These are phyloP conservation scores for Embiotoca jacksoni DNA, from an alignment of 2,113 vertebrate species.

Conservation along the genomic window DNA sequence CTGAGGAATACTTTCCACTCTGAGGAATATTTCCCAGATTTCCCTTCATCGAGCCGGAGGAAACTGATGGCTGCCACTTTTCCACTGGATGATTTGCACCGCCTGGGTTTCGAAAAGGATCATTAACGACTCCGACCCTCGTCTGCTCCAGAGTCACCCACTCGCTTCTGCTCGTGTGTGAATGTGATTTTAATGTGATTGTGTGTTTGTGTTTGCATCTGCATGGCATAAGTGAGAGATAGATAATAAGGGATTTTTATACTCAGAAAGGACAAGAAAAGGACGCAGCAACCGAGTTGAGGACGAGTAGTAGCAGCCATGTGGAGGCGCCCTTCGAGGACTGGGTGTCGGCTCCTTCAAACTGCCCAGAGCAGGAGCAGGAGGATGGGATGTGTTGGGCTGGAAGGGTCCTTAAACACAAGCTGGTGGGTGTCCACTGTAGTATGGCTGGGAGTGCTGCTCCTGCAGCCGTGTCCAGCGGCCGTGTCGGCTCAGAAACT, in stretches of 20 bases:
- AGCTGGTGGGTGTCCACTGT: constrained; percentile 69
- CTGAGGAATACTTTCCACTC: constrained; percentile 47
- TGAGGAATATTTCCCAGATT: constrained; percentile 50
- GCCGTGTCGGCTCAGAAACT: constrained; percentile 88
- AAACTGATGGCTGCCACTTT: constrained; percentile 51
- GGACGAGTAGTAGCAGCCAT: constrained; percentile 50
- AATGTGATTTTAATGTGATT: constrained; percentile 43
- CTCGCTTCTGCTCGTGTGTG: constrained; percentile 32
- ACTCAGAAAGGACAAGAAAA: constrained; percentile 18
- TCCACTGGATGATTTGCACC: constrained; percentile 30
- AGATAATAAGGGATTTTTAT: constrained; percentile 10
- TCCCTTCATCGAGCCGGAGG: constrained; percentile 19
- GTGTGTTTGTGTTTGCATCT: constrained; percentile 50
- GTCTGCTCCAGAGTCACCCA: constrained; percentile 28
- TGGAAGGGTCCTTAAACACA: constrained; percentile 76
- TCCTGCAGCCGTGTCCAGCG: constrained; percentile 84
- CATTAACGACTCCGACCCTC: constrained; percentile 15
- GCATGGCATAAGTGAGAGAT: constrained; percentile 53
- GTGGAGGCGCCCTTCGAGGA: constrained; percentile 56
- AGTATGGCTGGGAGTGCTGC: constrained; percentile 83
- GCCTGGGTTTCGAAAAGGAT: constrained; percentile 54
- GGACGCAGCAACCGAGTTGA: constrained; percentile 30
- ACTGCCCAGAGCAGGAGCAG: constrained; percentile 28
- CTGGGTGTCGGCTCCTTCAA: constrained; percentile 48
- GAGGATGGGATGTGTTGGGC: constrained; percentile 35